Evolutionary conservation across 2,113 vertebrate species (phyloP).

Genomic region (Lepidothrix coronata): DNA sequence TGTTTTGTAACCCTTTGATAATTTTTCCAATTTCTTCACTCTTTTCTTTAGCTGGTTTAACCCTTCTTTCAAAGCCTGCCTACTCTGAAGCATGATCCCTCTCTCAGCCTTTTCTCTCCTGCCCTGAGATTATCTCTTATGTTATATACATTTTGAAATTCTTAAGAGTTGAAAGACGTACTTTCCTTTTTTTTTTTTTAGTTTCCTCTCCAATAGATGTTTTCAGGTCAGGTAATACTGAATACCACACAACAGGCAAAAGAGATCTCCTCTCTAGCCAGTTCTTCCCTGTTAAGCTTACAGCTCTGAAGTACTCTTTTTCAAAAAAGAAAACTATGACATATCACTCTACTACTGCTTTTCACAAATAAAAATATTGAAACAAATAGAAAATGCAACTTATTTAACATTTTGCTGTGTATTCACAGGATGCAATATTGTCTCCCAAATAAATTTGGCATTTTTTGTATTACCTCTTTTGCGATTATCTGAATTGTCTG

Average conservation of each 20-base stretch:
- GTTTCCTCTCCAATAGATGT: neutral
- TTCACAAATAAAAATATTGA: neutral
- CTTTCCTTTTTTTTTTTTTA: neutral
- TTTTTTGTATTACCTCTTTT: neutral
- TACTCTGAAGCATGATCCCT: neutral
- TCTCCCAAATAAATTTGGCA: rapidly evolving
- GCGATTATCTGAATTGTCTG: neutral
- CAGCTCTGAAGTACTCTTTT: neutral
- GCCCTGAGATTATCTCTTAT: neutral
- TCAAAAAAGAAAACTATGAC: neutral
- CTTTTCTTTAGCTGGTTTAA: neutral
- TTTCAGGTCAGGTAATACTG: neutral
- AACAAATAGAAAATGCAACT: neutral
- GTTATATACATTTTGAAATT: neutral
- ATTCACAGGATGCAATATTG: neutral
- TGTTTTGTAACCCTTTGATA: neutral
- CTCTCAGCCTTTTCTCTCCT: neutral
- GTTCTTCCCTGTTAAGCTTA: neutral
- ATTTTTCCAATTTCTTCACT: neutral
- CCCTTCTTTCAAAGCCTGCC: neutral
- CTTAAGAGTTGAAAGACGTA: neutral
- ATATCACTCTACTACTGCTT: neutral
- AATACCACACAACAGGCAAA: neutral
- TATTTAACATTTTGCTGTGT: neutral
- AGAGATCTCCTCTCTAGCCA: neutral